Conservation (phyloP, 2,888 invertebrate species). For the Neelides folsomi region DNA sequence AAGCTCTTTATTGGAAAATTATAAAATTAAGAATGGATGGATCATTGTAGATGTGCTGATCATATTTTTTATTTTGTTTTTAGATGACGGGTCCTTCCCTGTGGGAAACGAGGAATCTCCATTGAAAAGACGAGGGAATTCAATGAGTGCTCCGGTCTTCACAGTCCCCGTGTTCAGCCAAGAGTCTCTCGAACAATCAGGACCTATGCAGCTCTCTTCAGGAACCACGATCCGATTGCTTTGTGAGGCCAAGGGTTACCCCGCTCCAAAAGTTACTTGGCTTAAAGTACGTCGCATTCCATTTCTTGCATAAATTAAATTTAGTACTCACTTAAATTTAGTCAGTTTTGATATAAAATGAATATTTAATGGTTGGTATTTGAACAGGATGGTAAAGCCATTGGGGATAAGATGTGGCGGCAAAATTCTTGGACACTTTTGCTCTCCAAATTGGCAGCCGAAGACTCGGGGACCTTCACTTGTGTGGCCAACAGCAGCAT, state of each 20-base stretch:
- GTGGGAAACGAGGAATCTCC: slow-evolving; percentile 7
- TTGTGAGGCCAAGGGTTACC: slow-evolving; percentile 25
- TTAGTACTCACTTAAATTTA: too few relatives aligned
- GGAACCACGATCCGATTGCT: slow-evolving; percentile 29
- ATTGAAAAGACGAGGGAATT: slow-evolving; percentile 8
- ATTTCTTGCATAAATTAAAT: too few relatives aligned
- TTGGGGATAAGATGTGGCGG: slow-evolving; percentile 28
- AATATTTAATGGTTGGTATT: too few relatives aligned
- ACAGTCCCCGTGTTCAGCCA: slow-evolving; percentile 20
- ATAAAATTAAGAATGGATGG: too few relatives aligned
- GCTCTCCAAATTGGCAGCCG: slow-evolving; percentile 24
- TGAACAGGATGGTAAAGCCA: slow-evolving; percentile 27
- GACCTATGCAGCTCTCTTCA: slow-evolving; percentile 28
- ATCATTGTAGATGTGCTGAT: too few relatives aligned
- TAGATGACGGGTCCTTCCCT: slow-evolving; percentile 9
- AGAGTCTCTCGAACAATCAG: slow-evolving; percentile 26
- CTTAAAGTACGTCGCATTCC: slow-evolving; percentile 28
- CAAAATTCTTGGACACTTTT: slow-evolving; percentile 29
- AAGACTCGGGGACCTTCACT: slow-evolving; percentile 28
- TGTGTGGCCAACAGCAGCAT: slow-evolving; percentile 23
- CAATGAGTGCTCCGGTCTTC: slow-evolving; percentile 14
- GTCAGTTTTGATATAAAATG: too few relatives aligned
- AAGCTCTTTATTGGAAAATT: too few relatives aligned
- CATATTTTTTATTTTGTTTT: background rate
- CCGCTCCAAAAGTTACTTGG: slow-evolving; percentile 28